A percentile compares a stretch with the other conserved stretches of the same genome.
phyloP scores from a whole-genome alignment of 2,888 invertebrate genomes.

The Phyllotreta striolata region DNA sequence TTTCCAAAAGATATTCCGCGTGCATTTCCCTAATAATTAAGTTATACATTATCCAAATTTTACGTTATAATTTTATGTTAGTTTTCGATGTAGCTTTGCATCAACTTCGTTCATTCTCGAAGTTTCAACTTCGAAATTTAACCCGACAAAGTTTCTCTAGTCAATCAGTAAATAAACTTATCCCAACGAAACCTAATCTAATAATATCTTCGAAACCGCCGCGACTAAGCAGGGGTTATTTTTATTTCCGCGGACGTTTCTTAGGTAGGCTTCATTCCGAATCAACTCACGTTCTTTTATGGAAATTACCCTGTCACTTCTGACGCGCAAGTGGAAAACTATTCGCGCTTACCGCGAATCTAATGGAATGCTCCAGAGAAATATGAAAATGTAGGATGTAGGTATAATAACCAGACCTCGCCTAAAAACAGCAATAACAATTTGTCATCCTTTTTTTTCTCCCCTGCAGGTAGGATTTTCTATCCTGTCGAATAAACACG shows the following conservation, averaged over 20 bases:
- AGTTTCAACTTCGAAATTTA: not conserved
- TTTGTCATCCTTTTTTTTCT: conserved; percentile 15
- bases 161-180: not conserved
- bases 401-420: conserved; percentile 21
- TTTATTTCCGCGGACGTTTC: conserved; percentile 18
- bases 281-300: conserved; percentile 26
- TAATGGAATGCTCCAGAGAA: conserved; percentile 26
- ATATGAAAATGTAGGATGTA: conserved; percentile 21
- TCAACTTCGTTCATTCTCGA: too few relatives aligned
- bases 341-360: conserved; percentile 22
- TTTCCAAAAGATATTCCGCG: too few relatives aligned
- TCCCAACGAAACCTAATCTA: not conserved
- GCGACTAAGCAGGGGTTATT: conserved; percentile 8
- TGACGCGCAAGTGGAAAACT: conserved; percentile 22
- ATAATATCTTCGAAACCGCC: conserved; percentile 2
- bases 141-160: conserved; percentile 1
- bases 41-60: too few relatives aligned
- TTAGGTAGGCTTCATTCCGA: conserved; percentile 4
- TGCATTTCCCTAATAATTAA: too few relatives aligned
- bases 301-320: conserved; percentile 22
- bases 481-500: too few relatives aligned
- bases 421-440: conserved; percentile 14
- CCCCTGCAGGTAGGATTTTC: not conserved
- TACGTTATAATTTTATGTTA: too few relatives aligned
- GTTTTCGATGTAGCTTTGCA: too few relatives aligned